Evolutionary conservation across 1,140 invertebrate species (phyloP).

Genomic region (Euura saliciscinereae): DNA sequence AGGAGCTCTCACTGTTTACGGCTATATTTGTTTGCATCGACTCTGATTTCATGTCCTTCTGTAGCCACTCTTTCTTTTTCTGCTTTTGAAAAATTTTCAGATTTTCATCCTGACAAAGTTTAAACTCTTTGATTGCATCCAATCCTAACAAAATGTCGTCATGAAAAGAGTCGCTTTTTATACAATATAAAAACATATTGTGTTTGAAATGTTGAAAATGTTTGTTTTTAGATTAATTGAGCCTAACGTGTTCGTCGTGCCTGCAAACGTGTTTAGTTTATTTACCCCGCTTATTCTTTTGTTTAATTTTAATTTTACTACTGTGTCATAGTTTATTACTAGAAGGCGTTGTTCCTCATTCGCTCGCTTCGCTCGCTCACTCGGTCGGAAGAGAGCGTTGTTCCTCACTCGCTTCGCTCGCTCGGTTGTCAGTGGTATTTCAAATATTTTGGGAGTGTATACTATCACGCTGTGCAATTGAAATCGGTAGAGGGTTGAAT

Average conservation of each 20-base stretch:
- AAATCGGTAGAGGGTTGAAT: too few species aligned
- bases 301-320: neutral
- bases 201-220: conserved; percentile 22
- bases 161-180: conserved; percentile 22
- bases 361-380: too few species aligned
- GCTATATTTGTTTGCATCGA: neutral
- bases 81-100: conserved; percentile 22
- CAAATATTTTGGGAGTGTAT: too few species aligned
- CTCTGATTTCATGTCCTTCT: neutral
- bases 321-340: conserved; percentile 21
- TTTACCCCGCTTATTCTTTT: conserved; percentile 15
- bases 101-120: conserved; percentile 27
- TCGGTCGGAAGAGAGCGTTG: too few species aligned
- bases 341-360: too few species aligned
- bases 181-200: conserved; percentile 18
- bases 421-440: too few species aligned
- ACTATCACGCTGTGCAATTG: too few species aligned
- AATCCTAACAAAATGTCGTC: conserved; percentile 27
- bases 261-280: conserved; percentile 16
- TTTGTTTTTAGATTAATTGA: conserved; percentile 19
- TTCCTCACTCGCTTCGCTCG: too few species aligned
- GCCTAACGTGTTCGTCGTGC: conserved; percentile 17
- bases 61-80: neutral
- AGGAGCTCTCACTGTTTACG: neutral
- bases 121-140: conserved; percentile 28